These are phyloP conservation scores for Polyommatus icarus DNA, from an alignment of 2,888 invertebrate genomes.

Conservation along the genomic window DNA sequence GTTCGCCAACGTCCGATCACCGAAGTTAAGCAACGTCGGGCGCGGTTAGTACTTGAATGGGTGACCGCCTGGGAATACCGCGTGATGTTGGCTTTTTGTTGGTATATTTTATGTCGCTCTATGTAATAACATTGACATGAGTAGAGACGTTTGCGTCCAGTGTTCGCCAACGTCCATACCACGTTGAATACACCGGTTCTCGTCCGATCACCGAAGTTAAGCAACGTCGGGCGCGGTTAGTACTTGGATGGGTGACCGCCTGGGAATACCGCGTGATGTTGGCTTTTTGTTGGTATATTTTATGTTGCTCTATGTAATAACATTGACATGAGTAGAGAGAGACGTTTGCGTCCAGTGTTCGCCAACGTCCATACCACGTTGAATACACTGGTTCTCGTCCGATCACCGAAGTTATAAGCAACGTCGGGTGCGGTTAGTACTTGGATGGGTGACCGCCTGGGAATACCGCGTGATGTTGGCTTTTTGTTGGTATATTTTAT, in stretches of 20 bases:
- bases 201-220: conserved; percentile 49
- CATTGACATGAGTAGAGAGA: too few species aligned
- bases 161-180: conserved; percentile 54
- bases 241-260: conserved; percentile 60
- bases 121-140: too few species aligned
- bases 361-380: conserved; percentile 54
- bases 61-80: conserved; percentile 54
- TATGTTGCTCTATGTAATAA: too few species aligned
- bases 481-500: background rate
- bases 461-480: conserved; percentile 30
- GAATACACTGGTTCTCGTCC: conserved; percentile 45
- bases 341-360: conserved; percentile 9
- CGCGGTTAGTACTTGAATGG: conserved; percentile 76
- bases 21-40: conserved; percentile 74
- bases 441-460: conserved; percentile 56
- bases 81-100: conserved; percentile 41
- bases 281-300: too few species aligned
- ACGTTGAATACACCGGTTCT: conserved; percentile 42
- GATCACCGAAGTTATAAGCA: conserved; percentile 49
- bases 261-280: conserved; percentile 31
- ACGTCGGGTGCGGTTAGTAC: too few species aligned
- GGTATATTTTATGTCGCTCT: conserved; percentile 30
- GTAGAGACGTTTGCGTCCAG: background rate
- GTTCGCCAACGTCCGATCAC: conserved; percentile 67
- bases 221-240: conserved; percentile 60